Conservation (phyloP, 2,113 vertebrate species). For the Zosterops japonicus region DNA sequence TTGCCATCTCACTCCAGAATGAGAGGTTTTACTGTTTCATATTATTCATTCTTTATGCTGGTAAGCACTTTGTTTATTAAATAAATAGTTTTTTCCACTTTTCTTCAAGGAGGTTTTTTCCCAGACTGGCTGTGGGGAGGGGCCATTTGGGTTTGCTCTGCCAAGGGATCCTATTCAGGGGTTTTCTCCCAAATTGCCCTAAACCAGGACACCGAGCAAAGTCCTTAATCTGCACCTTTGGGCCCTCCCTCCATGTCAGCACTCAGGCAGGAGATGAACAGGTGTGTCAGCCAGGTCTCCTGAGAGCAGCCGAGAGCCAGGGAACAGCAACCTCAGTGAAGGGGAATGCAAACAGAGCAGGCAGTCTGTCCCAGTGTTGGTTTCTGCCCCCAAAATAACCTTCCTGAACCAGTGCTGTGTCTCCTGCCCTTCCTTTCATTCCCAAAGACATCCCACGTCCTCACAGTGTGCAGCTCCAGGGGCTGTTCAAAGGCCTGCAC, state of each 20-base stretch:
- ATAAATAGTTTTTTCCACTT: too few relatives aligned
- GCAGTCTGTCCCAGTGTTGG: accelerated
- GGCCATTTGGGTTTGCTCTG: too few relatives aligned
- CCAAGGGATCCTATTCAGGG: too few relatives aligned
- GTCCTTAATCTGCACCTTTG: not conserved
- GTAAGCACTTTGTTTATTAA: too few relatives aligned
- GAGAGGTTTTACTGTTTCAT: too few relatives aligned
- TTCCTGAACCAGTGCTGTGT: not conserved
- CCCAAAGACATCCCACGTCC: not conserved
- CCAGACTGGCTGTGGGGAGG: too few relatives aligned
- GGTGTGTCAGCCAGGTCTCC: not conserved
- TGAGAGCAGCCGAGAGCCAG: not conserved
- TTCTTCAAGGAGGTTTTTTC: too few relatives aligned
- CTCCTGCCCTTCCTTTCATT: not conserved
- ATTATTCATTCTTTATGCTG: too few relatives aligned
- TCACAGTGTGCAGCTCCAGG: accelerated
- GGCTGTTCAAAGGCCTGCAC: not conserved
- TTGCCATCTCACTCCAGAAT: too few relatives aligned
- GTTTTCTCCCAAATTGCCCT: too few relatives aligned
- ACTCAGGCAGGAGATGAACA: too few relatives aligned
- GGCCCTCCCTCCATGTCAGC: not conserved
- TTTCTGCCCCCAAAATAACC: not conserved
- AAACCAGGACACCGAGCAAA: not conserved
- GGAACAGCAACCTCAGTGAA: not conserved
- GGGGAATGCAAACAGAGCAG: not conserved